Conservation (phyloP, 2,888 invertebrate genomes). For the Heliconius erato region DNA sequence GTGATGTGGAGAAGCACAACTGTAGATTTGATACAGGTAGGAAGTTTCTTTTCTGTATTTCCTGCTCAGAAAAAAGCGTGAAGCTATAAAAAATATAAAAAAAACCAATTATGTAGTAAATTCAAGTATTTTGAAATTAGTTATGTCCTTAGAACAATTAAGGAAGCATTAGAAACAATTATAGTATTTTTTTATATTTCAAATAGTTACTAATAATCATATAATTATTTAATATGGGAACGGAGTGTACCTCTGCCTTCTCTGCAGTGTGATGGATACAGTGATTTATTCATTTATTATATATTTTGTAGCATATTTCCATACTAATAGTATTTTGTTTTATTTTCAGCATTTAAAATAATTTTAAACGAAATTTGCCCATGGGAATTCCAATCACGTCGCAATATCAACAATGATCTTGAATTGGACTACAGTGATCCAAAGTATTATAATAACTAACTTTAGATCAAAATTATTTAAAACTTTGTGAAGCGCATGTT, state of each 20-base stretch:
- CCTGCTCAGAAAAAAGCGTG: neutral
- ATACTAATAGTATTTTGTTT: neutral
- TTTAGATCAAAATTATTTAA: neutral
- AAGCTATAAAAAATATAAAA: neutral
- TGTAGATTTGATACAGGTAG: slow-evolving; percentile 62
- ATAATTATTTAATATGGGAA: too few species aligned
- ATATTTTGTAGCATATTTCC: neutral
- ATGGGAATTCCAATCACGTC: slow-evolving; percentile 60
- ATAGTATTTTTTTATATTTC: too few species aligned
- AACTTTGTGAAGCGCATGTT: neutral
- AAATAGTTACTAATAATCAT: too few species aligned
- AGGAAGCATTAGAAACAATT: too few species aligned
- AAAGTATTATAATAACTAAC: slow-evolving; percentile 56
- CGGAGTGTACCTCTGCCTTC: too few species aligned
- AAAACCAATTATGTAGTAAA: neutral
- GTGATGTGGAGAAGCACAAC: slow-evolving; percentile 60
- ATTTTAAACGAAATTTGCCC: slow-evolving; percentile 61
- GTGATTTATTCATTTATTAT: too few species aligned
- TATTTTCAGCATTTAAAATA: slow-evolving; percentile 58
- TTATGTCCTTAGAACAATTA: too few species aligned
- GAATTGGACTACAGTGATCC: slow-evolving; percentile 53
- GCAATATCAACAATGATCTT: slow-evolving; percentile 42
- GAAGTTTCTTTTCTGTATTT: neutral
- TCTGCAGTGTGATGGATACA: too few species aligned
- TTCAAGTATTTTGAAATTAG: too few species aligned